Evolutionary conservation across 2,888 invertebrate genomes (phyloP).

Genomic region (Salpingus planirostris): DNA sequence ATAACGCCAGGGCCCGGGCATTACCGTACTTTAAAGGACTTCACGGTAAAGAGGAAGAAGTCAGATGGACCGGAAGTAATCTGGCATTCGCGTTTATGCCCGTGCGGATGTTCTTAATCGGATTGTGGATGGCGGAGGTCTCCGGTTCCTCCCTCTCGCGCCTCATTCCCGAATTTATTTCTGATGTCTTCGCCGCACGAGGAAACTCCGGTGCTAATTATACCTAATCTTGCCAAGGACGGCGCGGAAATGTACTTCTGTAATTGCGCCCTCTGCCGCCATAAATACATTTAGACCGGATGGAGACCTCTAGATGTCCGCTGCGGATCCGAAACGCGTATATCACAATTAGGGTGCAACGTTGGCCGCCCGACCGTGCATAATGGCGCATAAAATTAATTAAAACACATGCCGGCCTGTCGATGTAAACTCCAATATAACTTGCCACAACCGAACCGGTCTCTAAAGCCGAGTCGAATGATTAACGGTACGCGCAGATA

Average conservation of each 20-base stretch:
- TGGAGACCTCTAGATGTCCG: slow-evolving; percentile 13
- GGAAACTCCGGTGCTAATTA: too few relatives aligned
- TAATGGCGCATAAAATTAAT: slow-evolving; percentile 14
- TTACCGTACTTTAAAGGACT: slow-evolving; percentile 14
- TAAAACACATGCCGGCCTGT: slow-evolving; percentile 14
- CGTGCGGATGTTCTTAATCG: slow-evolving; percentile 18
- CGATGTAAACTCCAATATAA: too few relatives aligned
- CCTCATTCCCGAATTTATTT: too few relatives aligned
- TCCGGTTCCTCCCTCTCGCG: too few relatives aligned
- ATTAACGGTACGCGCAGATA: too few relatives aligned
- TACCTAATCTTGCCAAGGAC: too few relatives aligned
- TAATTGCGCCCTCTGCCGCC: too few relatives aligned
- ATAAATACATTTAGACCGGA: slow-evolving; percentile 23
- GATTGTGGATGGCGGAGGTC: too few relatives aligned
- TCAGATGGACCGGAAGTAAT: slow-evolving; percentile 24
- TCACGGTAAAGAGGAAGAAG: slow-evolving; percentile 18
- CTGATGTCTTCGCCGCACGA: too few relatives aligned
- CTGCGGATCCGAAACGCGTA: slow-evolving; percentile 10
- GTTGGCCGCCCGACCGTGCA: slow-evolving; percentile 4
- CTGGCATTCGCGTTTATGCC: slow-evolving; percentile 21
- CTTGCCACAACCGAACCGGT: too few relatives aligned
- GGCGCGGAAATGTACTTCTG: too few relatives aligned
- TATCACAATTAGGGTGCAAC: slow-evolving; percentile 10
- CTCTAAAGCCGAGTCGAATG: too few relatives aligned
- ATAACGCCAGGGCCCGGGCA: neutral